Percentiles rank a stretch among this genome's conserved stretches.
phyloP scores from a whole-genome alignment of 2,113 vertebrate species.

The Neogobius melanostomus region DNA sequence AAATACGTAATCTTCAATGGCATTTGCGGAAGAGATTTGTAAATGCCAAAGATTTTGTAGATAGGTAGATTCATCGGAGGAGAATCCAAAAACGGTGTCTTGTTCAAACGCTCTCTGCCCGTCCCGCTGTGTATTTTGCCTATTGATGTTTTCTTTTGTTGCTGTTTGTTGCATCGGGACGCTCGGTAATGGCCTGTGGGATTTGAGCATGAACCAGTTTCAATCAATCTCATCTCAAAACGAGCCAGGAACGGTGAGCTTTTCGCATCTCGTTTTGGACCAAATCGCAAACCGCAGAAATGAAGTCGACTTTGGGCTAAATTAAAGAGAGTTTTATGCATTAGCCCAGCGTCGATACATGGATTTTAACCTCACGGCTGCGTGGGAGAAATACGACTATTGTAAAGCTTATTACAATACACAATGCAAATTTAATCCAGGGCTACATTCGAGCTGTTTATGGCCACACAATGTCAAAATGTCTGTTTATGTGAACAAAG shows the following conservation, averaged over 20 bases:
- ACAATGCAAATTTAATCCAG: not conserved
- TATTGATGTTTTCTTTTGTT: slow-evolving; percentile 17
- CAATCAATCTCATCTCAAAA: slow-evolving; percentile 38
- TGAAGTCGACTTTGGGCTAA: not conserved
- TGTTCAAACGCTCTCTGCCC: not conserved
- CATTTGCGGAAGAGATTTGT: too few relatives aligned
- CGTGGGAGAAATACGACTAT: not conserved
- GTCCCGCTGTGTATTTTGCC: not conserved
- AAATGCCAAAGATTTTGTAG: too few relatives aligned
- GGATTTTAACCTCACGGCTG: not conserved
- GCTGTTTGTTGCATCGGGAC: slow-evolving; percentile 11
- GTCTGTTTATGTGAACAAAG: too few relatives aligned
- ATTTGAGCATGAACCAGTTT: slow-evolving; percentile 10
- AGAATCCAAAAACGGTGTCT: not conserved
- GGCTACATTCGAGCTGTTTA: too few relatives aligned
- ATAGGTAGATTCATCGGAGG: too few relatives aligned
- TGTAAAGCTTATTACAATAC: not conserved
- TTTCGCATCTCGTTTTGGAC: slow-evolving; percentile 18
- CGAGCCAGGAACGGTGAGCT: slow-evolving; percentile 14
- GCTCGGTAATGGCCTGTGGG: slow-evolving; percentile 33
- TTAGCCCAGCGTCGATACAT: not conserved
- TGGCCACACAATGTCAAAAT: too few relatives aligned
- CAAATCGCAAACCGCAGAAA: not conserved
- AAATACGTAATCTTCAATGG: too few relatives aligned
- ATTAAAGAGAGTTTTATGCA: slow-evolving; percentile 8